Evolutionary conservation across 2,888 invertebrate genomes (phyloP).

Genomic region (Amiota mariae): DNA sequence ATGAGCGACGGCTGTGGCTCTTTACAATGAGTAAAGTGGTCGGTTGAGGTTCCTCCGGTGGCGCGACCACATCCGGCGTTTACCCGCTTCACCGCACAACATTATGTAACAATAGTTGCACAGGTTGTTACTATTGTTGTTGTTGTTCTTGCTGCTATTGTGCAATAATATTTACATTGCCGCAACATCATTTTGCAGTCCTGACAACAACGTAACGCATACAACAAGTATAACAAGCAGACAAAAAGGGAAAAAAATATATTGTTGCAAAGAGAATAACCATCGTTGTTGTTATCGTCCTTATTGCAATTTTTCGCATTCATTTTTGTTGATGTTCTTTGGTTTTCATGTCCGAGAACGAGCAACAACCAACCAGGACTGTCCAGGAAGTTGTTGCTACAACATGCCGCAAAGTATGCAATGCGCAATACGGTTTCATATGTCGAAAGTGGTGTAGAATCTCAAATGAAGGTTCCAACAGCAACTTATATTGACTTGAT

Average conservation of each 20-base stretch:
- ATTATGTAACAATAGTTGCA: constrained; percentile 5
- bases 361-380: constrained; percentile 25
- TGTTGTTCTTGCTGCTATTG: constrained; percentile 36
- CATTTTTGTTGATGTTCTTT: no score
- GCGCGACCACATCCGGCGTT: no score
- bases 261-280: no score
- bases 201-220: constrained; percentile 6
- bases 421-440: constrained; percentile 27
- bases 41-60: neutral
- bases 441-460: neutral
- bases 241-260: neutral
- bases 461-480: neutral
- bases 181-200: constrained; percentile 42
- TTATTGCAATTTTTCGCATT: no score
- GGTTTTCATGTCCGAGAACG: no score
- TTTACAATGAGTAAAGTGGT: neutral
- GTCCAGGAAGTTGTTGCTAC: constrained; percentile 19
- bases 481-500: neutral
- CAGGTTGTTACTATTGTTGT: constrained; percentile 10
- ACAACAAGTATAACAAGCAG: constrained; percentile 33
- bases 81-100: neutral
- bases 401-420: constrained; percentile 23
- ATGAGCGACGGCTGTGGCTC: constrained; percentile 36
- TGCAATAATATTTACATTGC: constrained; percentile 60
- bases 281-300: no score